Evolutionary conservation across 2,888 invertebrate genomes (phyloP).

Genomic region (Spialia ferax): DNA sequence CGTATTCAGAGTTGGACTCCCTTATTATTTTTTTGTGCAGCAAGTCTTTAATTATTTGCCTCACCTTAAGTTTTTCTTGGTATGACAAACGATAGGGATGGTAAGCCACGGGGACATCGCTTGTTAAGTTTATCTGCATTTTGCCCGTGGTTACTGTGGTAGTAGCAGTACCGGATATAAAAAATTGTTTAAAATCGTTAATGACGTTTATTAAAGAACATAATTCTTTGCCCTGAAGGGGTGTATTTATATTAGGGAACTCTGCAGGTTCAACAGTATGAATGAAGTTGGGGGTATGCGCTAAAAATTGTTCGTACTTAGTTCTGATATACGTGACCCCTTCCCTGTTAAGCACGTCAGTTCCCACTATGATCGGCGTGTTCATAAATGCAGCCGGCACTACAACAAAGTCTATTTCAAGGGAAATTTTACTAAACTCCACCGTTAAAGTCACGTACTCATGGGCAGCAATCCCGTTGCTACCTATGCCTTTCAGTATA

Average conservation of each 20-base stretch:
- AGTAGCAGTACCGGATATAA: constrained; percentile 18
- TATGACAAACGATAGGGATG: constrained; percentile 1
- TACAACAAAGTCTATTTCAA: background rate
- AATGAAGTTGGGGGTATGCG: background rate
- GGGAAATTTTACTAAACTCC: background rate
- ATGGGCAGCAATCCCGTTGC: background rate
- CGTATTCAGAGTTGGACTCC: background rate
- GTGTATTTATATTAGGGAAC: background rate
- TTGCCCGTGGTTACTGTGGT: constrained; percentile 10
- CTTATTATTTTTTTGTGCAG: background rate
- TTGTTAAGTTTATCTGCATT: constrained; percentile 5
- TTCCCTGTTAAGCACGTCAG: background rate
- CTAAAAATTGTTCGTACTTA: background rate
- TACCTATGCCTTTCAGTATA: background rate
- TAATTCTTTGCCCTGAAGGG: background rate
- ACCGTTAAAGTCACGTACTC: background rate
- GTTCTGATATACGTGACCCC: background rate
- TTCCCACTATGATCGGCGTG: background rate
- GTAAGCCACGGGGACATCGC: background rate
- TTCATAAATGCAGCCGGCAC: background rate
- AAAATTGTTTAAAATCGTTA: background rate
- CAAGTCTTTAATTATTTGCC: constrained; percentile 5
- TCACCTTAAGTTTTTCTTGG: background rate
- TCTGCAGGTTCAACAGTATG: background rate
- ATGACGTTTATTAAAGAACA: background rate